Evolutionary conservation across 2,888 invertebrate genomes (phyloP).

Genomic region (Cistogaster globosa): DNA sequence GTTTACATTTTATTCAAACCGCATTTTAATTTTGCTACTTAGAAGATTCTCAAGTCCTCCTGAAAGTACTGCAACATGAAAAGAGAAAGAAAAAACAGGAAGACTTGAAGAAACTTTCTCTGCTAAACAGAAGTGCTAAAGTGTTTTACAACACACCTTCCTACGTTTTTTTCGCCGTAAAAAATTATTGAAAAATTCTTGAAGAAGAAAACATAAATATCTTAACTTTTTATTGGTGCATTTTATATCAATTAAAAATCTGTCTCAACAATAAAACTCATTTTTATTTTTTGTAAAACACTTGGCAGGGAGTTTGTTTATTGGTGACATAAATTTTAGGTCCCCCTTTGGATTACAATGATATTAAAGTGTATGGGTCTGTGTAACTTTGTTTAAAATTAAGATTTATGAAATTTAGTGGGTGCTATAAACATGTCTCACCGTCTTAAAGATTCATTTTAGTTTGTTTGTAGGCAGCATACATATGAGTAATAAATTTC

Average conservation of each 20-base stretch:
- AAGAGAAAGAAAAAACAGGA: too few species aligned
- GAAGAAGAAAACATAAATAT: too few species aligned
- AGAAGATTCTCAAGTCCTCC: too few species aligned
- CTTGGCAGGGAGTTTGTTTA: not conserved
- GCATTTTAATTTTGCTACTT: too few species aligned
- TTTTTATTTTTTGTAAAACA: not conserved
- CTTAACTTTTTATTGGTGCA: too few species aligned
- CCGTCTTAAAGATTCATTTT: not conserved
- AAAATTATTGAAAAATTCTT: too few species aligned
- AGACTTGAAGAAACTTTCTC: too few species aligned
- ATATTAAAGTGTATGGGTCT: not conserved
- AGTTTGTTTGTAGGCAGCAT: not conserved
- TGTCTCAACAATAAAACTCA: not conserved
- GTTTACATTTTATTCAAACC: too few species aligned
- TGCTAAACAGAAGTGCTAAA: too few species aligned
- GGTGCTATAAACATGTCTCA: conserved; percentile 46
- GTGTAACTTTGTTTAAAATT: conserved; percentile 11
- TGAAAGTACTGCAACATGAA: too few species aligned
- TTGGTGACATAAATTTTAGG: conserved; percentile 1
- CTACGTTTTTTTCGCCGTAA: too few species aligned
- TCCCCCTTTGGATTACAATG: not conserved
- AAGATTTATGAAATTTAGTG: conserved; percentile 57
- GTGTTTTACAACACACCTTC: too few species aligned
- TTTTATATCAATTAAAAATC: not conserved
- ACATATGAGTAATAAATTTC: conserved; percentile 27